Conservation (phyloP, 2,113 vertebrate species). For the Trogon melanurus region DNA sequence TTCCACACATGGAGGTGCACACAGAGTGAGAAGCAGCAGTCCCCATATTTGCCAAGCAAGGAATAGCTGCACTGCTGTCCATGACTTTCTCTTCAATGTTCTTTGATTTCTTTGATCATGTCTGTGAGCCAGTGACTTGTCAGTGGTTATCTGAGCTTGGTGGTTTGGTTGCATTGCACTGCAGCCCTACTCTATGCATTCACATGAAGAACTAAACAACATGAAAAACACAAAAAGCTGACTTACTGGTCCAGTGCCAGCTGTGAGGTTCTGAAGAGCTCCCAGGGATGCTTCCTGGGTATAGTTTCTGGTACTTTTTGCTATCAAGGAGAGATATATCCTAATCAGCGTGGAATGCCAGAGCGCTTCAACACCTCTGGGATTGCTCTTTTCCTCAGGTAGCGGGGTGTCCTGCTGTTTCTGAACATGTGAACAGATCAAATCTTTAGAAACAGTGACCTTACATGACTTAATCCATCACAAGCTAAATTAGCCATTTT, state of each 20-base stretch:
- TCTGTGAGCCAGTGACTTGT: neutral
- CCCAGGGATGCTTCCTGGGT: slow-evolving; percentile 90
- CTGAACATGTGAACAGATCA: slow-evolving; percentile 46
- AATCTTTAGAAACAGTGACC: slow-evolving; percentile 18
- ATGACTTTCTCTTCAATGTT: neutral
- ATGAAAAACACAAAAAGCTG: neutral
- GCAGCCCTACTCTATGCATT: neutral
- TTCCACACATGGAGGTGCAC: neutral
- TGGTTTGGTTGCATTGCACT: neutral
- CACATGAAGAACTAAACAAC: neutral
- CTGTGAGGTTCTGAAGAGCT: slow-evolving; percentile 94
- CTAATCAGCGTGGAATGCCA: slow-evolving; percentile 89
- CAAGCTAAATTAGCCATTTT: neutral
- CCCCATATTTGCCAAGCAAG: neutral
- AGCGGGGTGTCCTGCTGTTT: slow-evolving; percentile 73
- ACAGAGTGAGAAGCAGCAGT: neutral
- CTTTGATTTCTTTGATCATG: neutral
- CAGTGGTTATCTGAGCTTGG: neutral
- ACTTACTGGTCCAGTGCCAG: slow-evolving; percentile 84
- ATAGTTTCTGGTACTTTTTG: slow-evolving; percentile 81
- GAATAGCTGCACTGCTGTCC: neutral
- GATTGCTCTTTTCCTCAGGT: slow-evolving; percentile 86
- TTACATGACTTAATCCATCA: neutral
- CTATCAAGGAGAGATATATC: slow-evolving; percentile 94
- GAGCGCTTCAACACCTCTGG: slow-evolving; percentile 87